phyloP scores from a whole-genome alignment of 1,140 invertebrate genomes.

The Eurytemora carolleeae region DNA sequence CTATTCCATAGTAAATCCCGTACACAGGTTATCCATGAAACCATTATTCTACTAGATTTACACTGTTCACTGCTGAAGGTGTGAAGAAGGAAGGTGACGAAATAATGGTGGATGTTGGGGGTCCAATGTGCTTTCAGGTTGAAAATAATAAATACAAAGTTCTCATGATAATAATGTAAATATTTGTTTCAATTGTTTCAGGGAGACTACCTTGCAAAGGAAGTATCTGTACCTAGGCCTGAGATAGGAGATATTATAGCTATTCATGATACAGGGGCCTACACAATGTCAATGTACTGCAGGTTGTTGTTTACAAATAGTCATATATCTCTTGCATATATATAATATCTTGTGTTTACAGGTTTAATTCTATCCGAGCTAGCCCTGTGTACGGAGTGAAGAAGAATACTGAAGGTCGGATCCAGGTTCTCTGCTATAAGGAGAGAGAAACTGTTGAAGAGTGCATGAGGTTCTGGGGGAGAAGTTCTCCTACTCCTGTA shows the following conservation, averaged over 20 bases:
- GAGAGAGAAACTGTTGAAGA: slow-evolving; percentile 13
- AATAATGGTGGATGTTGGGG: not conserved
- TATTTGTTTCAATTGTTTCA: no score
- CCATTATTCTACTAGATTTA: not conserved
- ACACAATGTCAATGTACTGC: slow-evolving; percentile 9
- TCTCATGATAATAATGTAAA: no score
- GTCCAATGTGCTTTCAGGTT: not conserved
- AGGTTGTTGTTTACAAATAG: not conserved
- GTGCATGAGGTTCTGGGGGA: slow-evolving; percentile 9
- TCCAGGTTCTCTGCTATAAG: slow-evolving; percentile 1
- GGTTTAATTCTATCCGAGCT: slow-evolving; percentile 8
- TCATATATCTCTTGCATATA: not conserved
- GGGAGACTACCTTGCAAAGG: not conserved
- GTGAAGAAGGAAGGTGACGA: not conserved
- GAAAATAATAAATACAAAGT: no score
- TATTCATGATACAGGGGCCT: slow-evolving; percentile 12
- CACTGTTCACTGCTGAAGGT: not conserved
- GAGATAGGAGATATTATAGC: slow-evolving; percentile 4
- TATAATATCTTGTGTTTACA: not conserved
- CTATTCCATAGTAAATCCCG: no score
- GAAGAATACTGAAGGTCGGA: not conserved
- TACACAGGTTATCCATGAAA: no score
- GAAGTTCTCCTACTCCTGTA: not conserved
- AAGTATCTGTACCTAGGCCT: not conserved
- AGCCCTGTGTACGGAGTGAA: slow-evolving; percentile 6